phyloP scores from a whole-genome alignment of 2,797 vertebrate genomes.

The Mionectes olivaceus region DNA sequence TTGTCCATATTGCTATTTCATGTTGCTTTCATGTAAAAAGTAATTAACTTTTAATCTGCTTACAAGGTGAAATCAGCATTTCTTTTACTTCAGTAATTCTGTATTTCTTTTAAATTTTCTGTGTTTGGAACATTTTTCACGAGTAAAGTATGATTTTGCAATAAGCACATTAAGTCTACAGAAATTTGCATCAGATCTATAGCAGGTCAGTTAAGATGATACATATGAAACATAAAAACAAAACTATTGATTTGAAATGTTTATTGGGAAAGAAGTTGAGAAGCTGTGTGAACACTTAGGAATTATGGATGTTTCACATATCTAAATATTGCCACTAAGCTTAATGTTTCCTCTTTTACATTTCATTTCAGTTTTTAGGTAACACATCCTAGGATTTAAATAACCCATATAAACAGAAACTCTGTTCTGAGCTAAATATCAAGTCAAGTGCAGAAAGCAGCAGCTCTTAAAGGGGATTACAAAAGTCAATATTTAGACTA shows the following conservation, averaged over 20 bases:
- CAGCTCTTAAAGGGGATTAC: slow-evolving; percentile 3
- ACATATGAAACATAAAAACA: background rate
- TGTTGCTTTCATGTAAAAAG: background rate
- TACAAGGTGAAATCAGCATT: background rate
- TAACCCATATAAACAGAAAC: background rate
- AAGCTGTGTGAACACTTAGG: background rate
- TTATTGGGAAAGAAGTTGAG: slow-evolving; percentile 2
- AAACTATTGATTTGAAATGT: slow-evolving; percentile 11
- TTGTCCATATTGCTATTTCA: background rate
- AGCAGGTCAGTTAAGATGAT: background rate
- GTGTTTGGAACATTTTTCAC: background rate
- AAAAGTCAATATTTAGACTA: slow-evolving; percentile 16
- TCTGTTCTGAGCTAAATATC: background rate
- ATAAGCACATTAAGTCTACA: background rate
- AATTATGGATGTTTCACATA: background rate
- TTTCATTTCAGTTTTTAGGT: background rate
- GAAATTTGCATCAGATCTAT: background rate
- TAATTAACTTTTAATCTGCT: background rate
- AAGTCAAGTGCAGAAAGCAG: slow-evolving; percentile 1
- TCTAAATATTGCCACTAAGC: background rate
- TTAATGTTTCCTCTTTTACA: background rate
- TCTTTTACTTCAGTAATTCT: background rate
- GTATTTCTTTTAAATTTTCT: background rate
- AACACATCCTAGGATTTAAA: background rate
- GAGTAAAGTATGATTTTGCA: background rate